Evolutionary conservation across 1,140 invertebrate genomes (phyloP).

Genomic region (Drosophila busckii): DNA sequence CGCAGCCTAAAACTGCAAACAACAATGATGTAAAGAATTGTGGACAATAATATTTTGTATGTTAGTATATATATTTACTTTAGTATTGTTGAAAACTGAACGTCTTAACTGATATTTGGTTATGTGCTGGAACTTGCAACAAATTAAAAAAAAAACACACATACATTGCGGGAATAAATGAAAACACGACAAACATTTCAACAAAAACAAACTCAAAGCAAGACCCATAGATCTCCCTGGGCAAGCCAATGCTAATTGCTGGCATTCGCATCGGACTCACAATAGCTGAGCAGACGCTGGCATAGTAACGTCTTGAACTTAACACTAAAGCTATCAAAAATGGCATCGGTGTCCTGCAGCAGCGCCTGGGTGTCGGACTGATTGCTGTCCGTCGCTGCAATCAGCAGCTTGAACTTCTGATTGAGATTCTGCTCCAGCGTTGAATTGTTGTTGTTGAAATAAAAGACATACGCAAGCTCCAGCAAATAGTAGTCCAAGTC

Average conservation of each 20-base stretch:
- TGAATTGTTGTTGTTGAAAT: slow-evolving; percentile 78
- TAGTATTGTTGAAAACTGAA: slow-evolving; percentile 9
- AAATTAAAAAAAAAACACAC: slow-evolving; percentile 32
- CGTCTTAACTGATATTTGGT: slow-evolving; percentile 31
- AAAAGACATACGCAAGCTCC: slow-evolving; percentile 74
- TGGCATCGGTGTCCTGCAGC: slow-evolving; percentile 68
- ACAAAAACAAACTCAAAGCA: slow-evolving; percentile 35
- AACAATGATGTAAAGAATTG: slow-evolving; percentile 65
- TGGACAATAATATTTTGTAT: slow-evolving; percentile 36
- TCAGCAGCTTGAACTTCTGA: slow-evolving; percentile 71
- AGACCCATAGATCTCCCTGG: slow-evolving; percentile 30
- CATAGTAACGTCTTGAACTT: slow-evolving; percentile 77
- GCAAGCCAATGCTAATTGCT: slow-evolving; percentile 50
- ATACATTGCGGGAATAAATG: slow-evolving; percentile 12
- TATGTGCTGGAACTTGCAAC: slow-evolving; percentile 35
- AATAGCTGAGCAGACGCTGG: slow-evolving; percentile 73
- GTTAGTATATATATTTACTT: slow-evolving; percentile 22
- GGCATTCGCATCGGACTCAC: slow-evolving; percentile 43
- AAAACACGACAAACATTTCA: slow-evolving; percentile 32
- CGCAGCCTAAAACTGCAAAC: slow-evolving; percentile 56
- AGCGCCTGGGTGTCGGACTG: slow-evolving; percentile 14
- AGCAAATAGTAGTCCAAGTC: slow-evolving; percentile 77
- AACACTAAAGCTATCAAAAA: slow-evolving; percentile 73
- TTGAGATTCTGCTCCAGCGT: slow-evolving; percentile 73
- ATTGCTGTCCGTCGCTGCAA: slow-evolving; percentile 52